Base-by-base conservation (phyloP, 2,888 invertebrate species). In the Netelia fuscicornis region DNA sequence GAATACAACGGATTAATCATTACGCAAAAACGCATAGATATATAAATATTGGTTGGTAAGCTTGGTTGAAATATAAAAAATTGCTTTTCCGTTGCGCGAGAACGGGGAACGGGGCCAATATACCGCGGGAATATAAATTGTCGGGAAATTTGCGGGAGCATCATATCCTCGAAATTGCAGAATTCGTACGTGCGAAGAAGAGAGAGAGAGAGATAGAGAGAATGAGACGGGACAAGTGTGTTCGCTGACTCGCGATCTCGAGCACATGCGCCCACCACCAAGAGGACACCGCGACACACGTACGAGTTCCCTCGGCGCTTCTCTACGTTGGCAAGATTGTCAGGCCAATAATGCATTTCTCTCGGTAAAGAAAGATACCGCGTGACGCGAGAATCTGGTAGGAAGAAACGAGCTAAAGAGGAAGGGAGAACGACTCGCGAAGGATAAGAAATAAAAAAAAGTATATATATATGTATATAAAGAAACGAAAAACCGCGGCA, bases 331-430 rank as follows among this genome's bases (percentile, higher is more conserved):
- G 80, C 67, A 88, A 89, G 89, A 90, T 91, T 91, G 91, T 90
- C 90, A 89, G 89, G 89, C 90, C 90, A 91, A 92, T 92, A 91
- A 92, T 91, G 91, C 89, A 91, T 91, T 89, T 91, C 86, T 88
- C 89, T 81, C 74, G 89, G 88, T 79, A 79, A 82, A 82, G 58
- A 79, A 74, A 77, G 74, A 75, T 68, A 80, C 71, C 72, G 60
- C 65, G 48, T 30, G 64, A 8, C 17, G 42, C 54, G 25, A 58
- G 23, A 65, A 58, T 62, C 62, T 13, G 76, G 71, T 60, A 85
- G 60, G 75, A 79, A 81, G 44, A 68, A 25, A 42, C 13, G 30
- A 30, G 48, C 42, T 37, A 58, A 74, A 13, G 20, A 20, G 20
- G 62, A 72, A 68, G 62, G 70, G 62, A 30, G 13, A 71, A 62